Evolutionary conservation across 2,797 vertebrate genomes (phyloP).

Genomic region (Octomys mimax): DNA sequence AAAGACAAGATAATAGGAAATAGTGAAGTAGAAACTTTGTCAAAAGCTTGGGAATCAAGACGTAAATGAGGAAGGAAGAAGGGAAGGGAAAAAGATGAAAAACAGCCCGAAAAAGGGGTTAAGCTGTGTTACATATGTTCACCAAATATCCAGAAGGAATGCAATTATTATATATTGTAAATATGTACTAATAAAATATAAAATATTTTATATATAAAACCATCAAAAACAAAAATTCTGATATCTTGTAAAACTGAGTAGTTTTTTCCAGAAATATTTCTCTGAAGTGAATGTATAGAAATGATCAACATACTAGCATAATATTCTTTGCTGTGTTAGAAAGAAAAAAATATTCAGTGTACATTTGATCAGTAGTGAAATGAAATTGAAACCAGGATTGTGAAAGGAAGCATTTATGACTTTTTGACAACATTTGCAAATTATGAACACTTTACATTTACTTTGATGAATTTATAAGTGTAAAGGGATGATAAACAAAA

Average conservation of each 20-base stretch:
- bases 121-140: no score
- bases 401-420: background rate
- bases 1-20: background rate
- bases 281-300: background rate
- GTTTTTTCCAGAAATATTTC: background rate
- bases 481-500: background rate
- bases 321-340: background rate
- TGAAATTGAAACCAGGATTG: background rate
- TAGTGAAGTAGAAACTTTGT: background rate
- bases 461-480: background rate
- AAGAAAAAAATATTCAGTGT: background rate
- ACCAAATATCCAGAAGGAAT: no score
- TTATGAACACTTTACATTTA: conserved; percentile 1
- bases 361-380: conserved; percentile 1
- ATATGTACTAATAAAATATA: no score
- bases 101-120: no score
- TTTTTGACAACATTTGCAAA: background rate
- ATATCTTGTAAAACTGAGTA: background rate
- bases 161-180: no score
- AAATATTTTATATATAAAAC: background rate
- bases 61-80: background rate
- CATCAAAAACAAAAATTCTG: background rate
- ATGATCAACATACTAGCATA: background rate
- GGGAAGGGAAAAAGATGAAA: background rate
- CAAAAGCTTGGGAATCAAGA: background rate